Conservation (phyloP, 2,113 vertebrate species). For the Macroglossus sobrinus region DNA sequence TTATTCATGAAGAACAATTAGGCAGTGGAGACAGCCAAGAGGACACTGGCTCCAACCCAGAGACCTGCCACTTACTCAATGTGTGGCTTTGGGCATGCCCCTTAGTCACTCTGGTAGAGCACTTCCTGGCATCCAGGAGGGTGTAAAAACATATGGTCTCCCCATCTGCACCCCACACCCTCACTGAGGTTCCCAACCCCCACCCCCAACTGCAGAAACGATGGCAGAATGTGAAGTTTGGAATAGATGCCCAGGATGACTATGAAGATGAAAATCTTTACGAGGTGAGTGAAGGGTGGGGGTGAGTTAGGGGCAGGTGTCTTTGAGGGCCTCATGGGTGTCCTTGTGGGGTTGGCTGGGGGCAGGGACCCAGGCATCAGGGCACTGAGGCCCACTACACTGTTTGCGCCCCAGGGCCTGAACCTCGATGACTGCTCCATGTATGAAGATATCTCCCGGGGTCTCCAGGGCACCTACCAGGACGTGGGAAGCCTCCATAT, state of each 20-base stretch:
- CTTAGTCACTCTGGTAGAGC: neutral
- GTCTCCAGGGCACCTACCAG: conserved; percentile 81
- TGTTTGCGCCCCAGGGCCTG: conserved; percentile 64
- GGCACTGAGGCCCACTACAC: neutral
- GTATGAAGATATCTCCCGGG: conserved; percentile 81
- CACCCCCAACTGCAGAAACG: conserved; percentile 62
- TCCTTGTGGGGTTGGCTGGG: neutral
- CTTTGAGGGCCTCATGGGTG: accelerated
- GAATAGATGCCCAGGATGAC: conserved; percentile 41
- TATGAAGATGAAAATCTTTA: conserved; percentile 79
- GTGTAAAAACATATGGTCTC: neutral
- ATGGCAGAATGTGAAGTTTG: conserved; percentile 74
- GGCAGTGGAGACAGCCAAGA: neutral
- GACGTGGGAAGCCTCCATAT: conserved; percentile 77
- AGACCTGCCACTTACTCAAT: neutral
- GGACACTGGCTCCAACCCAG: neutral
- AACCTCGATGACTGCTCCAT: conserved; percentile 80
- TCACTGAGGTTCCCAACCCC: neutral
- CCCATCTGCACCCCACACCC: too few relatives aligned
- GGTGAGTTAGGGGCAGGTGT: neutral
- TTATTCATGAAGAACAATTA: neutral
- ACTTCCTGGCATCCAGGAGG: neutral
- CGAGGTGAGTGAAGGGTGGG: conserved; percentile 60
- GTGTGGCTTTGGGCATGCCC: neutral
- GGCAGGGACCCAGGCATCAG: neutral